phyloP scores from a whole-genome alignment of 37 sponge, comb jelly and placozoan genomes.

The Agelas oroides region DNA sequence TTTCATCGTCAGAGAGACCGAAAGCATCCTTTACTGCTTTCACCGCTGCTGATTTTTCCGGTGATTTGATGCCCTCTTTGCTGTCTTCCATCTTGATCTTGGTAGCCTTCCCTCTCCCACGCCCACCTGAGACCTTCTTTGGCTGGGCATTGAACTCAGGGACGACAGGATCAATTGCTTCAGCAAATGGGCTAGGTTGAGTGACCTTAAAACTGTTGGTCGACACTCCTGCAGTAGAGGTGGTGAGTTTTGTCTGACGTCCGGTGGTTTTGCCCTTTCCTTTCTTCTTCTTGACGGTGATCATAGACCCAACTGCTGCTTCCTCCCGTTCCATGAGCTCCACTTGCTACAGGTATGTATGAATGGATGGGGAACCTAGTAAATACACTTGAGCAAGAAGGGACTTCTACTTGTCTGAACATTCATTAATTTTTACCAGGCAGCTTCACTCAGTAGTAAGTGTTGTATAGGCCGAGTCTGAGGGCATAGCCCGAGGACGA shows the following conservation, averaged over 20 bases:
- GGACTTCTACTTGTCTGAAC: too few species aligned
- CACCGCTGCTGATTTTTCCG: not conserved
- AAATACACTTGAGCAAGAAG: not conserved
- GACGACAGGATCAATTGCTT: conserved; percentile 56
- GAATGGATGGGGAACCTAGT: not conserved
- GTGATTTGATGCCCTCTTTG: not conserved
- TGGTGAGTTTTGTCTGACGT: conserved; percentile 67
- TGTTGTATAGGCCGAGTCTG: too few species aligned
- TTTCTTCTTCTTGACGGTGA: conserved; percentile 46
- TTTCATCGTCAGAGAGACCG: not conserved
- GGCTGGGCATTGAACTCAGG: conserved; percentile 71
- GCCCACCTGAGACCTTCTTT: conserved; percentile 22
- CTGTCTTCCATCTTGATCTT: not conserved
- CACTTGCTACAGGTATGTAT: conserved; percentile 46
- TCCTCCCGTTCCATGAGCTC: conserved; percentile 63
- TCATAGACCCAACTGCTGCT: conserved; percentile 40
- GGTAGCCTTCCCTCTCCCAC: not conserved
- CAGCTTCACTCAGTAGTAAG: too few species aligned
- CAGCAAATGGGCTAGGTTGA: conserved; percentile 73
- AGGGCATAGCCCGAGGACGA: too few species aligned
- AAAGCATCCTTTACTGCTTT: not conserved
- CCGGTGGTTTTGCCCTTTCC: conserved; percentile 38
- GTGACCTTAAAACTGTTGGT: conserved; percentile 46
- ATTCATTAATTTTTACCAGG: too few species aligned
- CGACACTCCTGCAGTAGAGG: not conserved